These are phyloP conservation scores for Muraenolepis orangiensis DNA, from an alignment of 2,797 vertebrate genomes.

Conservation along the genomic window DNA sequence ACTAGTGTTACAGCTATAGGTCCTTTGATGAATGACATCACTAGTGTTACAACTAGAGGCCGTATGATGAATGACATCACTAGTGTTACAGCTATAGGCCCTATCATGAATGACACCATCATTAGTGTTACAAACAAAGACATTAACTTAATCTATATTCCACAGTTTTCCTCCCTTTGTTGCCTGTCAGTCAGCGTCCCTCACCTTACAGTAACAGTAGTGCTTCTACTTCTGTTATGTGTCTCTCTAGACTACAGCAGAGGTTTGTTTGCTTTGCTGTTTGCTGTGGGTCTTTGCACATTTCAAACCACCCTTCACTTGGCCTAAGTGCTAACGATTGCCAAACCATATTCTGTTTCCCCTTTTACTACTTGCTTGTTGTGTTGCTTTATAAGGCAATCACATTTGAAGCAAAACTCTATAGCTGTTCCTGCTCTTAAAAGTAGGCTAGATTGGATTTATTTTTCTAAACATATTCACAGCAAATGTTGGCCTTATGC, in stretches of 20 bases:
- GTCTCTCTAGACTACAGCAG: not conserved
- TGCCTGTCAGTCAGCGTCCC: not conserved
- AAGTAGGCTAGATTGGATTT: not conserved
- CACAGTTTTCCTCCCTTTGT: not conserved
- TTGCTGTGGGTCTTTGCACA: not conserved
- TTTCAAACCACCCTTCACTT: conserved; percentile 2
- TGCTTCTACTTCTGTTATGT: not conserved
- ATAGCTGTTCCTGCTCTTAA: not conserved
- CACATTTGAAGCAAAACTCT: not conserved
- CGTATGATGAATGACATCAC: too few species aligned
- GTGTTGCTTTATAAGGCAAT: not conserved
- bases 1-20: too few species aligned
- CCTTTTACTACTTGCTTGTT: not conserved
- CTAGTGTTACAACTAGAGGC: too few species aligned
- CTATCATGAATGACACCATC: too few species aligned
- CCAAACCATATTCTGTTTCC: not conserved
- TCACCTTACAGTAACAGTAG: not conserved
- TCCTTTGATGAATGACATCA: too few species aligned
- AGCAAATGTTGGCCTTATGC: too few species aligned
- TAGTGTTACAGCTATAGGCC: too few species aligned
- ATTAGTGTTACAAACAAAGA: too few species aligned
- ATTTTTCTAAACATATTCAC: not conserved
- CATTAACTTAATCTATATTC: not conserved
- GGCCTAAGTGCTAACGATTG: not conserved
- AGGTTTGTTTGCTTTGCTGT: too few species aligned